These are phyloP conservation scores for Eriocheir sinensis DNA, from an alignment of 1,140 invertebrate species.

Conservation along the genomic window DNA sequence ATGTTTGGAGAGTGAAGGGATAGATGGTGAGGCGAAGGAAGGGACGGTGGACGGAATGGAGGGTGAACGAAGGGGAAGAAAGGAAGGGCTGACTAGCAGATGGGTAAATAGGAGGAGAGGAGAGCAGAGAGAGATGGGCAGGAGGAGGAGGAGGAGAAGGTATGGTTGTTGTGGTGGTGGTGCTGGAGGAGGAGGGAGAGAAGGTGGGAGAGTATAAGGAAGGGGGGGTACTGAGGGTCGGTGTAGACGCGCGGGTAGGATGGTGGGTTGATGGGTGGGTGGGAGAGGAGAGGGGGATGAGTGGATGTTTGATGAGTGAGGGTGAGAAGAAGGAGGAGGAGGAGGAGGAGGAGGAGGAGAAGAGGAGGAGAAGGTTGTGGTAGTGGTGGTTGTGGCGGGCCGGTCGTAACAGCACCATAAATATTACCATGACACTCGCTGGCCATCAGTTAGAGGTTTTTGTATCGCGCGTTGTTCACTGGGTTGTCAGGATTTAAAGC, in stretches of 20 bases:
- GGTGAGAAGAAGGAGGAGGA: slow-evolving; percentile 20
- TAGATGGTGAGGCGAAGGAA: background rate
- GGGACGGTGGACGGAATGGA: background rate
- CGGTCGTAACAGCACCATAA: slow-evolving; percentile 5
- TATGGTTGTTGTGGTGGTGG: too few species aligned
- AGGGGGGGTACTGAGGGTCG: background rate
- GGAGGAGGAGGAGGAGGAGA: background rate
- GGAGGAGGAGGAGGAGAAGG: background rate
- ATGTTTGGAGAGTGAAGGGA: background rate
- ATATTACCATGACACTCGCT: background rate
- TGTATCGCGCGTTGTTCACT: slow-evolving; percentile 35
- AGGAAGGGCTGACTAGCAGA: background rate
- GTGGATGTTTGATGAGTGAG: background rate
- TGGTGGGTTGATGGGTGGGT: background rate
- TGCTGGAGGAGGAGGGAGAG: slow-evolving; percentile 29
- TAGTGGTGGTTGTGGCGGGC: background rate
- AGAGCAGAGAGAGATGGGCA: background rate
- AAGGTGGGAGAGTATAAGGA: background rate
- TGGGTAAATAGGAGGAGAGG: background rate
- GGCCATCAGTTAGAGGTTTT: slow-evolving; percentile 29
- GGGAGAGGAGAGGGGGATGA: background rate
- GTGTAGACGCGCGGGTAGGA: background rate
- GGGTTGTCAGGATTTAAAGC: slow-evolving; percentile 46
- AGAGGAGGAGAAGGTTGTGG: background rate
- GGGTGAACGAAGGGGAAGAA: background rate